phyloP scores from a whole-genome alignment of 2,797 vertebrate genomes.

The Coranthus polyacanthus region DNA sequence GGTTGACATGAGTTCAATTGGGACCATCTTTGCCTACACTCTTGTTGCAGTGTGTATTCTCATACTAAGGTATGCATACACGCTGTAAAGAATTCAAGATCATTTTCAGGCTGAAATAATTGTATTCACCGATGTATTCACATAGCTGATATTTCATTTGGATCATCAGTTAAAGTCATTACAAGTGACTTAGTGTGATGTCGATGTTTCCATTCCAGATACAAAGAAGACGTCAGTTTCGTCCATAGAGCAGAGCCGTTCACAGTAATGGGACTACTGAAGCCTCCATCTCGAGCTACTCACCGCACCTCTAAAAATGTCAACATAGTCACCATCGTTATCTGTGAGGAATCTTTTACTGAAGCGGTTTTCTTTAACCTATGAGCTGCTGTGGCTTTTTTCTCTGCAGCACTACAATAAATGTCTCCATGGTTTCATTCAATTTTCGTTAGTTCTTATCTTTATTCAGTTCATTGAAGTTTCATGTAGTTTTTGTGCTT shows the following conservation, averaged over 20 bases:
- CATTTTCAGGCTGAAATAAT: too few relatives aligned
- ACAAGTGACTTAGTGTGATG: too few relatives aligned
- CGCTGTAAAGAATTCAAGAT: too few relatives aligned
- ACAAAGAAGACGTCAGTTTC: conserved; percentile 59
- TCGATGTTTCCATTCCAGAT: conserved; percentile 65
- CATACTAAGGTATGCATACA: conserved; percentile 82
- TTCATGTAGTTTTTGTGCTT: too few relatives aligned
- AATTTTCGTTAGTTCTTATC: too few relatives aligned
- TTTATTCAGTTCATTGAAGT: too few relatives aligned
- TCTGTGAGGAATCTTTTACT: conserved; percentile 61
- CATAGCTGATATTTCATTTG: too few relatives aligned
- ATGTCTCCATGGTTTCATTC: not conserved
- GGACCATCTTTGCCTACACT: conserved; percentile 86
- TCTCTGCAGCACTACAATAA: not conserved
- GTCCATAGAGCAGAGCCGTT: conserved; percentile 27
- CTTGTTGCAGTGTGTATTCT: conserved; percentile 86
- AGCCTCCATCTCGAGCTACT: conserved; percentile 61
- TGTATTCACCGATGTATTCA: too few relatives aligned
- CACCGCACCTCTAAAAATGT: conserved; percentile 73
- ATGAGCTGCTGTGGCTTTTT: not conserved
- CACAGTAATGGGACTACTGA: conserved; percentile 52
- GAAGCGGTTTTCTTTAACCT: not conserved
- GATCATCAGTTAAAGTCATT: too few relatives aligned
- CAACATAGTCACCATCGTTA: conserved; percentile 57
- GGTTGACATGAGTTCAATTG: conserved; percentile 86